A percentile compares a stretch with the other conserved stretches of the same genome.
These are phyloP conservation scores for Gasterosteus nipponicus DNA, from an alignment of 2,113 vertebrate genomes.

Conservation along the genomic window DNA sequence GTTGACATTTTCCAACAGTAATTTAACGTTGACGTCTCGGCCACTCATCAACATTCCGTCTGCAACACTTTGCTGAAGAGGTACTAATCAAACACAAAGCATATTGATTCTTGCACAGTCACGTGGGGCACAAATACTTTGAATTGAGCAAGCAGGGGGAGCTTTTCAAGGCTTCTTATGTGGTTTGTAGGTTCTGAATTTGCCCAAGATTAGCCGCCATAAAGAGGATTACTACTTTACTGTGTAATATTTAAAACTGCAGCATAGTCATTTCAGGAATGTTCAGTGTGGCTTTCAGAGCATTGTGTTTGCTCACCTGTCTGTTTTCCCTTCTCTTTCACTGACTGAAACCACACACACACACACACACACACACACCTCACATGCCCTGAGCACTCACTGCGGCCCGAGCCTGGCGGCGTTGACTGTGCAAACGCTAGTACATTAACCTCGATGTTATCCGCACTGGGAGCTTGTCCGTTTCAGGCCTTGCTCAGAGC, in stretches of 20 bases:
- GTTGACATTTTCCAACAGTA: constrained; percentile 20
- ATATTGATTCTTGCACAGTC: constrained; percentile 36
- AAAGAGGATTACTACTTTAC: constrained; percentile 75
- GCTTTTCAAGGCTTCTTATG: constrained; percentile 55
- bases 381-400: constrained; percentile 35
- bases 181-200: constrained; percentile 67
- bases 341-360: constrained; percentile 36
- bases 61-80: constrained; percentile 41
- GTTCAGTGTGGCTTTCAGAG: constrained; percentile 70
- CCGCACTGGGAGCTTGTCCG: constrained; percentile 71
- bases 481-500: constrained; percentile 63
- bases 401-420: constrained; percentile 34
- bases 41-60: constrained; percentile 52
- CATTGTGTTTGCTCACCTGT: constrained; percentile 80
- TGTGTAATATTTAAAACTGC: constrained; percentile 70
- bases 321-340: constrained; percentile 61
- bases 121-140: constrained; percentile 20
- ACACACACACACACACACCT: constrained; percentile 1
- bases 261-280: constrained; percentile 77
- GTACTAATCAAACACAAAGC: constrained; percentile 51
- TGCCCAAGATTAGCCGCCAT: constrained; percentile 67
- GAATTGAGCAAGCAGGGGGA: constrained; percentile 1
- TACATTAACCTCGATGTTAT: constrained; percentile 75
- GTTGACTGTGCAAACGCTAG: constrained; percentile 67
- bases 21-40: constrained; percentile 35